Base-by-base conservation (phyloP, 2,888 invertebrate species). In the Lepeophtheirus nordmannii region DNA sequence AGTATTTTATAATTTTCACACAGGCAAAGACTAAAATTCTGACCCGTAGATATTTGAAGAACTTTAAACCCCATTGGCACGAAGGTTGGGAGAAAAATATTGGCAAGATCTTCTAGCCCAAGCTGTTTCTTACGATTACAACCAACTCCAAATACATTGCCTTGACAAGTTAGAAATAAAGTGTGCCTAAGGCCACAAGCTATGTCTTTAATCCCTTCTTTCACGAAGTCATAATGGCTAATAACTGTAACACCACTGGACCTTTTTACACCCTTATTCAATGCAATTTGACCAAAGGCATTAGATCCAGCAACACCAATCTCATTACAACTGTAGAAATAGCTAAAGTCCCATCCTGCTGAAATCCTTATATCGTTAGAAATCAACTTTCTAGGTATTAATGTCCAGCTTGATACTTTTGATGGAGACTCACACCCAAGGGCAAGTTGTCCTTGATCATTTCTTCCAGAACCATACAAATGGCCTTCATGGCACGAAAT, bases 391-490 rank as follows among this genome's bases (percentile, higher is more conserved):
- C 74, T 78, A 72, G 75, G 70, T 61, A 0, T 73, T 68, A 46
- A 67, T 65, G 0, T 69, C 53, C 53, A 46, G 5, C 17, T 17
- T 17, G 14, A n/a, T n/a, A 46, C 17, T 14, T 17, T 46, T 46
- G 53, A 14, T 46, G 53, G 8, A 5, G 14, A n/a, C 5, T 17
- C 17, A 22, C 14, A 14, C 11, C 53, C 67, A 46, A 77, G 73
- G 10, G 84, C 87, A 68, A 85, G 73, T 74, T 89, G 88, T 0
- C 84, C 83, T 71, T 82, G 84, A 70, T 81, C 81, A 74, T 88
- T 88, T 83, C 85, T 85, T 9, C 89, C 89, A 73, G 87, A 86
- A 58, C 84, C 81, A 72, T 82, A 87, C 38, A 88, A 77, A 67
- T 79, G 79, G n/a, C 87, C 86, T 68, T 79, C 77, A 58, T 76